Evolutionary conservation across 37 sponge, comb jelly and placozoan genomes (phyloP).

Genomic region (Amphimedon queenslandica): DNA sequence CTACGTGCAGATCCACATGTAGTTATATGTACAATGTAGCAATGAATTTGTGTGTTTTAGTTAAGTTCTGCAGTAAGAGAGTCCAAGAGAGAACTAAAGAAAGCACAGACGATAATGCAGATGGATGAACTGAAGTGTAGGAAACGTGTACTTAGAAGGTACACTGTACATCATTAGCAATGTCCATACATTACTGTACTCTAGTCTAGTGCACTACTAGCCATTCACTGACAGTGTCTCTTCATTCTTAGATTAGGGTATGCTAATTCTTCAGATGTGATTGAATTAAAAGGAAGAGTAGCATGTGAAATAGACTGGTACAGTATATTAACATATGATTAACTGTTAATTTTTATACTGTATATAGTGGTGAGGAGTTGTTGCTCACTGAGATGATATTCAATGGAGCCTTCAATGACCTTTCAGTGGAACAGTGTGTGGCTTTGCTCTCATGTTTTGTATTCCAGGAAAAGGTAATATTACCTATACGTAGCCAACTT

Average conservation of each 20-base stretch:
- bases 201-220: background rate
- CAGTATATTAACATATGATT: background rate
- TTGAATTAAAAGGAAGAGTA: constrained; percentile 96
- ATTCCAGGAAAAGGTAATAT: constrained; percentile 95
- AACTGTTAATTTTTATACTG: constrained; percentile 14
- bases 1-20: background rate
- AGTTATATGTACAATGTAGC: background rate
- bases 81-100: constrained; percentile 72
- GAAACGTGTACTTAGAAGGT: constrained; percentile 94
- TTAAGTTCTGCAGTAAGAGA: constrained; percentile 43
- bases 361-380: constrained; percentile 83
- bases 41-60: constrained; percentile 41
- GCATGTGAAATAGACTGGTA: constrained; percentile 99
- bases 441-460: constrained; percentile 97
- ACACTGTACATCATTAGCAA: background rate
- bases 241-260: constrained; percentile 99
- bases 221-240: no score
- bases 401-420: constrained; percentile 95
- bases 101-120: constrained; percentile 85
- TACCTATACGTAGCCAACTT: no score
- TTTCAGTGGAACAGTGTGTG: constrained; percentile 86
- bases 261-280: constrained; percentile 92
- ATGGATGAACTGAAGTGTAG: constrained; percentile 95
- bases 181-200: no score
- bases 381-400: constrained; percentile 95